Evolutionary conservation across 2,113 vertebrate species (phyloP), one percentile per base, ranked within the genome.

Genomic region (Limanda limanda): DNA sequence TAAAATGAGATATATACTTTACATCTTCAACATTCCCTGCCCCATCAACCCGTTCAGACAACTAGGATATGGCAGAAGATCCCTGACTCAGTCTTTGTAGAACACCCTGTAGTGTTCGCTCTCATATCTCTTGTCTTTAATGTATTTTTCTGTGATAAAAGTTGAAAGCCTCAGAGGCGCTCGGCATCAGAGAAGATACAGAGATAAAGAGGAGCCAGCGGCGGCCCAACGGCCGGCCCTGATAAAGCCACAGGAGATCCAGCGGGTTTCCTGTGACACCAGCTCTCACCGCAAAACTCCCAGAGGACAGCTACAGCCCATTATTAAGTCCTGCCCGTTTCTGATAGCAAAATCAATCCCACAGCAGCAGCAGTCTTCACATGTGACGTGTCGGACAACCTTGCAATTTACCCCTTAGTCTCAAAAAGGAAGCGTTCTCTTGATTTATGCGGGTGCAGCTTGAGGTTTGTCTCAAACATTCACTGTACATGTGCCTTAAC

Each of bases 121-220:
- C 51, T 88, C 75, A 78, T 87, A 79, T 85, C 81, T 86, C 85
- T 75, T 68, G 57, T 87, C 72, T 85, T 88, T 85, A 83, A 90
- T 88, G 80, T 79, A 84, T 84, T 91, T 87, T 12, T 5, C 57
- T 81, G 74, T 58, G 86, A 92, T 91, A 89, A 88, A 70, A 69
- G 24, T 71, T 76, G 82, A 86, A 84, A 81, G 76, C 83, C 84
- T 84, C 60, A 23, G 73, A 84, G 87, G 78, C 62, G 20, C 76
- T 65, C 24, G 2, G 79, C 69, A 76, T 75, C 75, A 72, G 21
- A 75, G 71, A 58, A 85, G 88, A 90, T 90, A 31, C 55, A 55
- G 20, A 78, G 86, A 89, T 88, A 84, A 62, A 61, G 79, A 71
- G 20, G 76, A 87, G 76, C 87, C 66, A 45, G 71, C 27, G 47